These are phyloP conservation scores for Delichon dasypus DNA, from an alignment of 2,797 vertebrate genomes.

Conservation along the genomic window DNA sequence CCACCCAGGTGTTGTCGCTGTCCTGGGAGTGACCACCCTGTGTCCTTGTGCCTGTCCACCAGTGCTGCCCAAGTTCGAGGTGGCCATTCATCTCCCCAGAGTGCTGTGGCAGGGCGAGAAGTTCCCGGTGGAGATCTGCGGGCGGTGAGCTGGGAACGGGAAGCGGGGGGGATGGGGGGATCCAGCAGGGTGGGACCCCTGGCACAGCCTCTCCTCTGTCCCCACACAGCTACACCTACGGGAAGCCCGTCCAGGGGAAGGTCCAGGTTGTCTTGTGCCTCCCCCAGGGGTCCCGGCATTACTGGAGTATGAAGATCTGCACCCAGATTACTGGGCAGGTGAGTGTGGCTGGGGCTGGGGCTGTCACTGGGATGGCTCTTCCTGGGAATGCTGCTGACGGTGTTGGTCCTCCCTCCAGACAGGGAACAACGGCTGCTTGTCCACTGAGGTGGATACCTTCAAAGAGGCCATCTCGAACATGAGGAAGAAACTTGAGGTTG, in stretches of 20 bases:
- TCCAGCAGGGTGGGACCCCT: fast-evolving
- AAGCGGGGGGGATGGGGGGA: not conserved
- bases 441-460: not conserved
- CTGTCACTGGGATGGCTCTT: not conserved
- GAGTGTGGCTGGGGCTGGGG: not conserved
- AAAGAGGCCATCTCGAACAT: fast-evolving
- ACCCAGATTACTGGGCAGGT: not conserved
- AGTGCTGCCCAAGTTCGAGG: slow-evolving; percentile 11
- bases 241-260: not conserved
- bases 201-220: not conserved
- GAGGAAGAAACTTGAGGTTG: fast-evolving
- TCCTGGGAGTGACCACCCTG: not conserved
- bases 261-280: not conserved
- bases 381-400: fast-evolving
- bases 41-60: not conserved
- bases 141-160: not conserved
- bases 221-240: not conserved
- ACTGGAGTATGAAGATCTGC: fast-evolving
- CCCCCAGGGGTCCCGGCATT: fast-evolving
- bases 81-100: not conserved
- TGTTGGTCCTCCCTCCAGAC: not conserved
- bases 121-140: not conserved
- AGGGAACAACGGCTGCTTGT: not conserved
- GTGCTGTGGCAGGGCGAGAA: not conserved
- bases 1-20: not conserved